Conservation (phyloP, 2,113 vertebrate species). For the Marmota flaviventris region DNA sequence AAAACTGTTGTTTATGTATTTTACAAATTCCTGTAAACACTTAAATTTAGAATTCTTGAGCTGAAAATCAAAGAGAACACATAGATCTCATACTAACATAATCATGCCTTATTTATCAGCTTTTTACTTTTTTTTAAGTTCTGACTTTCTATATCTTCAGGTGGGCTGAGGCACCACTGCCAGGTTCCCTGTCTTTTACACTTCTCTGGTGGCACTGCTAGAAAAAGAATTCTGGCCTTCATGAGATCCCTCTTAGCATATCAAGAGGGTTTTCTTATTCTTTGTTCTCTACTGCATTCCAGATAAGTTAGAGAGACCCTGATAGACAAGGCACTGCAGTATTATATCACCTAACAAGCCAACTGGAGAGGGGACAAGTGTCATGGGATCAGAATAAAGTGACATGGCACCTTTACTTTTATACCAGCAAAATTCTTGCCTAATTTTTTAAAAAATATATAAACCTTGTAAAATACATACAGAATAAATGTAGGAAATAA, state of each 20-base stretch:
- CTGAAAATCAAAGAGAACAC: conserved; percentile 13
- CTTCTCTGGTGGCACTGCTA: not conserved
- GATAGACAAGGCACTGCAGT: not conserved
- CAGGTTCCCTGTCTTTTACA: not conserved
- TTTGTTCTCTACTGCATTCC: not conserved
- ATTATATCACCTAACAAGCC: not conserved
- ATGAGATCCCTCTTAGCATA: not conserved
- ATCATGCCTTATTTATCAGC: not conserved
- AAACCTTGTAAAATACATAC: not conserved
- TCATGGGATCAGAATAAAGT: not conserved
- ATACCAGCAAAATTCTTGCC: not conserved
- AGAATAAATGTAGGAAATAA: not conserved
- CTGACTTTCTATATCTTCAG: not conserved
- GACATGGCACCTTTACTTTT: not conserved
- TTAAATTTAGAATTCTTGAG: not conserved
- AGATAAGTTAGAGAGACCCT: not conserved
- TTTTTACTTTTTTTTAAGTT: not conserved
- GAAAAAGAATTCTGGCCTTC: not conserved
- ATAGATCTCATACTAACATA: not conserved
- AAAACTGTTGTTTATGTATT: not conserved
- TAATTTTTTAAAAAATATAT: not conserved
- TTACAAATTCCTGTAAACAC: not conserved
- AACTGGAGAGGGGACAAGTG: not conserved
- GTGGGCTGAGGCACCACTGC: not conserved
- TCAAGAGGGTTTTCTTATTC: not conserved